Evolutionary conservation across 2,797 vertebrate genomes (phyloP).

Genomic region (Alectoris magna): DNA sequence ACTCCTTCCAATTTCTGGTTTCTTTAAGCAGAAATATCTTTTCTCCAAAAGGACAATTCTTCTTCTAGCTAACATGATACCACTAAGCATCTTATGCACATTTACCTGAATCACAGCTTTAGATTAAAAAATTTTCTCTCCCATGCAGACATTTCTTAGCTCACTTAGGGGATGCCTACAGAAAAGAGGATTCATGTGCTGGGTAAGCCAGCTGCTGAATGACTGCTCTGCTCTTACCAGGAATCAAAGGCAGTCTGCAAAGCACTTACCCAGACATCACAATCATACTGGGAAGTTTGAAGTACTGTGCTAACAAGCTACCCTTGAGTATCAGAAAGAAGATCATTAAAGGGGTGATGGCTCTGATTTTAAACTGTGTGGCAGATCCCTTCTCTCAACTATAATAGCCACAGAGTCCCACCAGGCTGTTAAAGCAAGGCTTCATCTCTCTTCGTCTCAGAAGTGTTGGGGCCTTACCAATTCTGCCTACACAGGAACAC

Average conservation of each 20-base stretch:
- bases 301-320: constrained; percentile 14
- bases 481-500: neutral
- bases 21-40: neutral
- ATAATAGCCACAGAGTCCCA: neutral
- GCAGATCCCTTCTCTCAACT: neutral
- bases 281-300: neutral
- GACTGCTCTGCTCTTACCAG: neutral
- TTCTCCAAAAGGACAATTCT: neutral
- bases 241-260: neutral
- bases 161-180: neutral
- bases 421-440: neutral
- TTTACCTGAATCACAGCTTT: neutral
- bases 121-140: neutral
- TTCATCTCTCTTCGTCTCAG: neutral
- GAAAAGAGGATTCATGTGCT: neutral
- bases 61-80: neutral
- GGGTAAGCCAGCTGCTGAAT: neutral
- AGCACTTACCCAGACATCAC: neutral
- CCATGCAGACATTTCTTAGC: neutral
- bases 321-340: neutral
- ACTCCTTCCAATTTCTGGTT: neutral
- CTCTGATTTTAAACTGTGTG: constrained; percentile 11
- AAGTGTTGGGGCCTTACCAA: neutral
- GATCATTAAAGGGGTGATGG: neutral
- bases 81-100: neutral